Evolutionary conservation across 2,888 invertebrate species (phyloP).

Genomic region (Pyrgus malvae): DNA sequence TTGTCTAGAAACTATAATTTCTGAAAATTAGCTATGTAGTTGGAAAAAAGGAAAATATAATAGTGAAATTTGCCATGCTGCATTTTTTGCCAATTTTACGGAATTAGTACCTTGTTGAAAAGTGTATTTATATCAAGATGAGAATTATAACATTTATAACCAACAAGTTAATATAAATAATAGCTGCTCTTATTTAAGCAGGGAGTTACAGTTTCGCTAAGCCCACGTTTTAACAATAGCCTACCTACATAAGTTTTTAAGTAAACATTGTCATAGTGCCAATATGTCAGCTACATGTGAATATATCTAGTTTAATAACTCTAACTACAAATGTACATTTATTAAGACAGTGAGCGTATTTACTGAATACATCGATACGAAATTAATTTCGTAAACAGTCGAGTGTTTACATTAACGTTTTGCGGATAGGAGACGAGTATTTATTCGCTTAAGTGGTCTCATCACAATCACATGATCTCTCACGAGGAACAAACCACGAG

Average conservation of each 20-base stretch:
- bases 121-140: too few relatives aligned
- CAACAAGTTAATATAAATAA: too few relatives aligned
- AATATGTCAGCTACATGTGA: neutral
- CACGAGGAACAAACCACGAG: conserved; percentile 71
- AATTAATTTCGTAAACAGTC: conserved; percentile 43
- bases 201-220: too few relatives aligned
- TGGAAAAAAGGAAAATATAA: too few relatives aligned
- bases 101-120: too few relatives aligned
- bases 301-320: conserved; percentile 14
- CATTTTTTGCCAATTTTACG: too few relatives aligned
- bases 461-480: conserved; percentile 76
- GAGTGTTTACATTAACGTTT: conserved; percentile 56
- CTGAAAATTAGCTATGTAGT: too few relatives aligned
- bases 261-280: neutral
- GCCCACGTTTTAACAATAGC: too few relatives aligned
- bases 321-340: neutral
- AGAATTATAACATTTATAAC: too few relatives aligned
- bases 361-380: neutral
- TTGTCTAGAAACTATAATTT: too few relatives aligned
- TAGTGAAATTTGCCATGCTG: too few relatives aligned
- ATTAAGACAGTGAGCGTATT: conserved; percentile 10
- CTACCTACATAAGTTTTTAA: neutral
- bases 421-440: conserved; percentile 54
- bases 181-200: too few relatives aligned
- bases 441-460: conserved; percentile 79